Conservation (phyloP, 2,888 invertebrate genomes). For the Melanargia galathea region DNA sequence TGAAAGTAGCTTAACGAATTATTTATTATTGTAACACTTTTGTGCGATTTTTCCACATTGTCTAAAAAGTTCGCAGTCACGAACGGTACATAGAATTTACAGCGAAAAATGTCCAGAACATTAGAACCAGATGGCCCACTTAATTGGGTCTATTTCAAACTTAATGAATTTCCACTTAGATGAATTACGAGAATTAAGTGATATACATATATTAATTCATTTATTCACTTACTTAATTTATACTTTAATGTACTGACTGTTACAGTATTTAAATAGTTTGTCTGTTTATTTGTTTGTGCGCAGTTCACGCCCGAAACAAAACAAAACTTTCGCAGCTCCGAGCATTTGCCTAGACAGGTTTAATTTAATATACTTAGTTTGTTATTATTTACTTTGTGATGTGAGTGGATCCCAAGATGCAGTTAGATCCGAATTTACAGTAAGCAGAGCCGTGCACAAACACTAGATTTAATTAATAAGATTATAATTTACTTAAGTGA, state of each 20-base stretch:
- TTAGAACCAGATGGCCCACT: slow-evolving; percentile 13
- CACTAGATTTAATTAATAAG: too few species aligned
- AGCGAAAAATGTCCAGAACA: slow-evolving; percentile 1
- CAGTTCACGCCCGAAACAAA: too few species aligned
- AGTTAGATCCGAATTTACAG: too few species aligned
- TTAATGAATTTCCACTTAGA: slow-evolving; percentile 8
- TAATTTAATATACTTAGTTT: too few species aligned
- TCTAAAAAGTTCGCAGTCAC: not conserved
- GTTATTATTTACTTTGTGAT: too few species aligned
- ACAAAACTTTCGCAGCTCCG: too few species aligned
- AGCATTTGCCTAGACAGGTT: too few species aligned
- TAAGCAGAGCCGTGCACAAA: too few species aligned
- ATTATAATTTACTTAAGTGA: too few species aligned
- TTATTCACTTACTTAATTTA: not conserved
- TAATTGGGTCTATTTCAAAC: slow-evolving; percentile 11
- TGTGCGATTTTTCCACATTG: not conserved
- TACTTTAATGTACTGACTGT: not conserved
- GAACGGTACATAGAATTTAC: not conserved
- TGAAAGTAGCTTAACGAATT: too few species aligned
- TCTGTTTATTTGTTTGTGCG: not conserved
- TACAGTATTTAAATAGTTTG: not conserved
- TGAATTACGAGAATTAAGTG: not conserved
- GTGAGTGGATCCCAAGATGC: too few species aligned
- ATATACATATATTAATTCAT: not conserved
- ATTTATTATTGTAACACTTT: too few species aligned